Evolutionary conservation across 1,140 invertebrate species (phyloP), one percentile per base, ranked within the genome.

Genomic region (Leptinotarsa texana): DNA sequence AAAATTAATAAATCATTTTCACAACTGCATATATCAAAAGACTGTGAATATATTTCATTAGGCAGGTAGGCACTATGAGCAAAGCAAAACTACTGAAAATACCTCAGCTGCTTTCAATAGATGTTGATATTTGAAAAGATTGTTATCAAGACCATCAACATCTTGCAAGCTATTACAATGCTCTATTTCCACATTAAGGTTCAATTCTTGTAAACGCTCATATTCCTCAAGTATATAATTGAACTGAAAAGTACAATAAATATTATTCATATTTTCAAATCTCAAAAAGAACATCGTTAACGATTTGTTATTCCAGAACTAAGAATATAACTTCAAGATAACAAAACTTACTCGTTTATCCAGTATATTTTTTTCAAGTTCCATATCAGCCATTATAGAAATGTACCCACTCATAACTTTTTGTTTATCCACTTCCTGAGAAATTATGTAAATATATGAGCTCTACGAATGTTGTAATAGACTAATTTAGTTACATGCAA

Each of bases 101-200:
- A 82, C 82, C 80, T 82, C 80, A 21, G 74, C 74, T 21, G 63
- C 17, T 27, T 79, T 82, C 33, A 79, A 79, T 74, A 81, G 62
- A 42, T 21, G 48, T 77, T 83, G 78, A 77, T 85, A 83, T 69
- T 85, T 84, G 48, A 77, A 62, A 42, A 85, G 71, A 57, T 80
- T 79, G 42, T 74, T 75, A 74, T 85, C 84, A 51, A 83, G 75
- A 24, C 80, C 76, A 24, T 80, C 78, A 18, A 82, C 70, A 70
- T 84, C 82, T 71, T 83, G 82, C 13, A 82, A 70, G 67, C 68
- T 77, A 33, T 83, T 79, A 51, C 82, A 83, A 67, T 83, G 79
- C 33, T 81, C 80, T n/a, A 83, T 73, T 79, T 84, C 83, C 18
- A 84, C 72, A 21, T 79, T 68, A 49, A 82, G 78, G 63, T 80